Percentiles rank a stretch among this genome's conserved stretches.
Evolutionary conservation across 2,797 vertebrate species (phyloP).

Genomic region (Melanotaenia pygmaea): DNA sequence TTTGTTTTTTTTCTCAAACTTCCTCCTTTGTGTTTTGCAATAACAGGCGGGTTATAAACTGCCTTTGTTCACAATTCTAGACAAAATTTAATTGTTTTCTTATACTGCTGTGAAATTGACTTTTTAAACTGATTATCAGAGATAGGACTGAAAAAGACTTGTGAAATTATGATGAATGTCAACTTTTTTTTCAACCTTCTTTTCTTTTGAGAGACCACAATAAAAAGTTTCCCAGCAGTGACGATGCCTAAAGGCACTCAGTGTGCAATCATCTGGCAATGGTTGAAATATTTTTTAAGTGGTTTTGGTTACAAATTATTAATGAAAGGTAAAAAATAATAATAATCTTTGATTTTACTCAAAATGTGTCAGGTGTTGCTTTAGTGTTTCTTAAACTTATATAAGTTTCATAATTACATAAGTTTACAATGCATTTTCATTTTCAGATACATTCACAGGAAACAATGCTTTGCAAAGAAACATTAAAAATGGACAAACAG

Average conservation of each 20-base stretch:
- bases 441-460: background rate
- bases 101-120: background rate
- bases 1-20: constrained; percentile 20
- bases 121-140: background rate
- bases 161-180: background rate
- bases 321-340: background rate
- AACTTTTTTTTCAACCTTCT: background rate
- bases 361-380: background rate
- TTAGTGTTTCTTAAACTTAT: no score
- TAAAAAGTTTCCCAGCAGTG: background rate
- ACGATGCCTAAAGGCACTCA: background rate
- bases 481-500: background rate
- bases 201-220: background rate
- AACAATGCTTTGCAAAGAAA: background rate
- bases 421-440: background rate
- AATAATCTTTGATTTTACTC: background rate
- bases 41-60: background rate
- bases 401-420: no score
- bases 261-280: background rate
- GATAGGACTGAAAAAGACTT: background rate
- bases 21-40: constrained; percentile 13
- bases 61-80: background rate
- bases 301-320: background rate
- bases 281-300: background rate
- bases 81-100: background rate